Conservation (phyloP, 2,888 invertebrate species). For the Apamea epomidion region DNA sequence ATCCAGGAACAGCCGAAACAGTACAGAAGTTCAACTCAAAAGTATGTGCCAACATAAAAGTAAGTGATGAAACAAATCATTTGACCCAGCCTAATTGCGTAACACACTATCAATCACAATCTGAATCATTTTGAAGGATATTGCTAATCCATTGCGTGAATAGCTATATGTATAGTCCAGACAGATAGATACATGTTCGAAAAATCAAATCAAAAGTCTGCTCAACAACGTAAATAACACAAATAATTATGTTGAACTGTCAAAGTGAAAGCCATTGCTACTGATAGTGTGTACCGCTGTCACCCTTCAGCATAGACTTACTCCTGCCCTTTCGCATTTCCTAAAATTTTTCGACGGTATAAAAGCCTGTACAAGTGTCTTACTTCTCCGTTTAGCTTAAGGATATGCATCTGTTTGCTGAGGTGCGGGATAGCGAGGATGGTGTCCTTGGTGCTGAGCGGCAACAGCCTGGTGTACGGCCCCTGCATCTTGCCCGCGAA, state of each 20-base stretch:
- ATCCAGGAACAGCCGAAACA: background rate
- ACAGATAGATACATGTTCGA: too few relatives aligned
- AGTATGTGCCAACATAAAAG: background rate
- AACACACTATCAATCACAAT: too few relatives aligned
- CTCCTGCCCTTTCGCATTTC: background rate
- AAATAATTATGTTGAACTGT: too few relatives aligned
- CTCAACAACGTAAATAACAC: too few relatives aligned
- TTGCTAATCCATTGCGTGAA: too few relatives aligned
- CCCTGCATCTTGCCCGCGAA: constrained; percentile 87
- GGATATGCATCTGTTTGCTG: constrained; percentile 77
- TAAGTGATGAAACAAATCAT: background rate
- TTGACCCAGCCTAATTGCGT: background rate
- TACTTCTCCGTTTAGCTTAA: constrained; percentile 81
- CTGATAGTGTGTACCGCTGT: too few relatives aligned
- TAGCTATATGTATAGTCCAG: too few relatives aligned
- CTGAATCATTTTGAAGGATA: too few relatives aligned
- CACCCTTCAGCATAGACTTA: too few relatives aligned
- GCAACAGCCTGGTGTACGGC: constrained; percentile 81
- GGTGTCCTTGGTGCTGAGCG: constrained; percentile 75
- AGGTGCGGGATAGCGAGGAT: constrained; percentile 83
- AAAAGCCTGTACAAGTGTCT: constrained; percentile 50
- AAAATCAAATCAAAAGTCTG: too few relatives aligned
- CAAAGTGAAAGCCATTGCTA: too few relatives aligned
- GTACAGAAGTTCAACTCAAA: background rate
- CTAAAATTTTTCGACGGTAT: background rate